Percentiles rank a stretch among this genome's conserved stretches.
phyloP scores from a whole-genome alignment of 2,113 vertebrate genomes.

The Callithrix jacchus region DNA sequence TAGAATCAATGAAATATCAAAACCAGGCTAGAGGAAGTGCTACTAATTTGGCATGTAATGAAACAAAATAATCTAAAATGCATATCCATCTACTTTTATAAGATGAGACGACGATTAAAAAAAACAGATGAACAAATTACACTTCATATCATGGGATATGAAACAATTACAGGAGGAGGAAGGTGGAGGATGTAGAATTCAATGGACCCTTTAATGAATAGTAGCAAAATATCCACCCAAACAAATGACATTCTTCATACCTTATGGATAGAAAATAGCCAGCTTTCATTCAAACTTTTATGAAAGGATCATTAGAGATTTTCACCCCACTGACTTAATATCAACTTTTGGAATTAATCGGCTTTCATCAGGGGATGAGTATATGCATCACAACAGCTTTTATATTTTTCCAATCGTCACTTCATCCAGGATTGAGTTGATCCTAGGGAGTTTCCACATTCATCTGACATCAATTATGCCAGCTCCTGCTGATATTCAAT shows the following conservation, averaged over 20 bases:
- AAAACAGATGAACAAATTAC: slow-evolving; percentile 24
- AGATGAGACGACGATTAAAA: slow-evolving; percentile 25
- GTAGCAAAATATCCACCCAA: slow-evolving; percentile 65
- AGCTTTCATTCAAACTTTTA: slow-evolving; percentile 60
- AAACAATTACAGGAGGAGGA: slow-evolving; percentile 59
- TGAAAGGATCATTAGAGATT: slow-evolving; percentile 55
- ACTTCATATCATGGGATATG: slow-evolving; percentile 7
- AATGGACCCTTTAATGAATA: slow-evolving; percentile 67
- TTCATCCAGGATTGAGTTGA: slow-evolving; percentile 54
- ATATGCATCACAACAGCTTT: slow-evolving; percentile 50
- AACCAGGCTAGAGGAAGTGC: slow-evolving; percentile 35
- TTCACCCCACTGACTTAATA: slow-evolving; percentile 42
- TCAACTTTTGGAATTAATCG: slow-evolving; percentile 54
- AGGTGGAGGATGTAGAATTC: slow-evolving; percentile 30
- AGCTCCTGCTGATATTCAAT: slow-evolving; percentile 66
- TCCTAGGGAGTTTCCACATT: slow-evolving; percentile 64
- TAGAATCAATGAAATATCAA: slow-evolving; percentile 65
- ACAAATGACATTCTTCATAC: slow-evolving; percentile 35
- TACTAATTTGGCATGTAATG: slow-evolving; percentile 58
- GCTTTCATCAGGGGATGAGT: slow-evolving; percentile 47
- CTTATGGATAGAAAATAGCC: slow-evolving; percentile 29
- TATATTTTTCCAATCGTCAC: slow-evolving; percentile 59
- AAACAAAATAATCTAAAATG: slow-evolving; percentile 48
- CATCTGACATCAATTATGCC: slow-evolving; percentile 70
- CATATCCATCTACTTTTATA: slow-evolving; percentile 11